Conservation (phyloP, 2,113 vertebrate genomes). For the Anser brachyrhynchus region DNA sequence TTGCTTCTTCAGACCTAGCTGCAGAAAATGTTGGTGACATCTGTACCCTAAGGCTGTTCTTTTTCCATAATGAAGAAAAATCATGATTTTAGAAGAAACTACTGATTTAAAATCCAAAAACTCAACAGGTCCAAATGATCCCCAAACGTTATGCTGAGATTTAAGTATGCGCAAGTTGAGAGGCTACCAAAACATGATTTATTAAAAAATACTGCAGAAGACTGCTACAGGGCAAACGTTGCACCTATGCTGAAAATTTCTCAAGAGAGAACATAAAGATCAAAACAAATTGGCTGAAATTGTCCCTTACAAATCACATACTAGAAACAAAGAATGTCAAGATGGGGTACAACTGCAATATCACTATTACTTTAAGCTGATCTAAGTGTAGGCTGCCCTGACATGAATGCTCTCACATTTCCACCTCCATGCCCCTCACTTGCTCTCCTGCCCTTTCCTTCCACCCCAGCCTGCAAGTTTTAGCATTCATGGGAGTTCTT, state of each 20-base stretch:
- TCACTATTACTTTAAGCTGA: background rate
- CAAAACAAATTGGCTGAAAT: background rate
- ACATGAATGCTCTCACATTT: rapidly evolving
- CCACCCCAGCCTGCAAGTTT: background rate
- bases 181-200: background rate
- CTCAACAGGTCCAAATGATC: background rate
- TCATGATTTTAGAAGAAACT: background rate
- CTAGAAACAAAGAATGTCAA: background rate
- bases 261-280: background rate
- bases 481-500: background rate
- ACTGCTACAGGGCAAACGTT: background rate
- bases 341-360: background rate
- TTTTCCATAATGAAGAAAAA: background rate
- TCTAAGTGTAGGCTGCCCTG: background rate
- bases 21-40: background rate
- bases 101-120: background rate
- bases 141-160: background rate
- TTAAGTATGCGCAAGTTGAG: background rate
- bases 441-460: background rate
- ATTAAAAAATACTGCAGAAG: background rate
- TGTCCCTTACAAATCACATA: background rate
- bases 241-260: background rate
- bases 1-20: background rate
- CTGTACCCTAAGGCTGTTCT: background rate
- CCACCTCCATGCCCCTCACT: background rate